Conservation (phyloP, 2,797 vertebrate species). For the Chelon labrosus region DNA sequence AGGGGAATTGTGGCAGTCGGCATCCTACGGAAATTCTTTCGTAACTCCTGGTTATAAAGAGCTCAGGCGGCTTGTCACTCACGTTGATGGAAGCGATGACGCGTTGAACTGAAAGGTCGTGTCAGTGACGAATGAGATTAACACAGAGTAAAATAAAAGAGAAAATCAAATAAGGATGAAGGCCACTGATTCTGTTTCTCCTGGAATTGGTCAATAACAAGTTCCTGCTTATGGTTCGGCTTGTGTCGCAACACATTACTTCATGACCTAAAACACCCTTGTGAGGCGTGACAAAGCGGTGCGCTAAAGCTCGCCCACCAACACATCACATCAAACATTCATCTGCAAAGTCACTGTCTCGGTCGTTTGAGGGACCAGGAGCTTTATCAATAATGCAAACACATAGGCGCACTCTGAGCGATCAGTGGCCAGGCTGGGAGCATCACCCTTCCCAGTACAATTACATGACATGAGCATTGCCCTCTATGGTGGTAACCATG, state of each 20-base stretch:
- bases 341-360: slow-evolving; percentile 54
- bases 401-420: background rate
- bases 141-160: background rate
- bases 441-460: slow-evolving; percentile 63
- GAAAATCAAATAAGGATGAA: background rate
- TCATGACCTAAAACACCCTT: slow-evolving; percentile 21
- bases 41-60: slow-evolving; percentile 37
- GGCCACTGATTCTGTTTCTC: background rate
- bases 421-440: slow-evolving; percentile 39
- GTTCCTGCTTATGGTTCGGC: background rate
- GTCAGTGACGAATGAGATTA: background rate
- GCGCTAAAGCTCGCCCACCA: slow-evolving; percentile 6
- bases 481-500: slow-evolving; percentile 69
- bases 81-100: slow-evolving; percentile 25
- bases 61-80: slow-evolving; percentile 35
- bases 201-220: background rate
- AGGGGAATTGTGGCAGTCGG: slow-evolving; percentile 14
- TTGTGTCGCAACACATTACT: slow-evolving; percentile 34
- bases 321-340: slow-evolving; percentile 70
- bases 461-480: slow-evolving; percentile 50
- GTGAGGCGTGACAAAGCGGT: slow-evolving; percentile 27
- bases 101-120: background rate
- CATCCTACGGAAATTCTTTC: slow-evolving; percentile 61
- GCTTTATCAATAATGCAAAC: slow-evolving; percentile 76
- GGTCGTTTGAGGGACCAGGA: slow-evolving; percentile 19